Conservation (phyloP, 1,140 invertebrate genomes). For the Plectrocnemia conspersa region DNA sequence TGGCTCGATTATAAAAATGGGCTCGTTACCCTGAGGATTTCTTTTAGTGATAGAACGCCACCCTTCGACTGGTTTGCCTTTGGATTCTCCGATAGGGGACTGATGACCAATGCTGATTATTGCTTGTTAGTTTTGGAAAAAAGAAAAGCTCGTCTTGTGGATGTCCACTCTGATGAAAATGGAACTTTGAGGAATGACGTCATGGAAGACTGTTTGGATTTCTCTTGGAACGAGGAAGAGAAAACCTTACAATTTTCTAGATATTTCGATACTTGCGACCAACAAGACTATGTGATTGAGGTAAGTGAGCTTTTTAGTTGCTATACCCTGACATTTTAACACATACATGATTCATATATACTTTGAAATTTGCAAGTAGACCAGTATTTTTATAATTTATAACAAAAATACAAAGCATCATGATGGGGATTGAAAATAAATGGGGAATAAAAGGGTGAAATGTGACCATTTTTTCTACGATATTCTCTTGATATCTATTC, state of each 20-base stretch:
- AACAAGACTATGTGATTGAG: conserved; percentile 78
- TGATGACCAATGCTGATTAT: conserved; percentile 72
- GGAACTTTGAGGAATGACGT: conserved; percentile 62
- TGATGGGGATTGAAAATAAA: too few species aligned
- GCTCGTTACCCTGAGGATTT: conserved; percentile 10
- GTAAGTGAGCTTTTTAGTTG: conserved; percentile 38
- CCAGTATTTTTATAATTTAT: too few species aligned
- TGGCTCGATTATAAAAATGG: conserved; percentile 13
- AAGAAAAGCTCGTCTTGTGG: conserved; percentile 12
- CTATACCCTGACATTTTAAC: neutral
- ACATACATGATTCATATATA: too few species aligned
- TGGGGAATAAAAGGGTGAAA: too few species aligned
- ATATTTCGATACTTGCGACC: conserved; percentile 89
- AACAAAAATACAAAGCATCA: too few species aligned
- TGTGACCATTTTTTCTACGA: too few species aligned
- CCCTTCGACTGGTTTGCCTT: conserved; percentile 71
- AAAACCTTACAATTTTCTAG: conserved; percentile 71
- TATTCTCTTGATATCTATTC: too few species aligned
- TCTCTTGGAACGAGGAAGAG: conserved; percentile 57
- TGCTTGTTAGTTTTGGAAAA: conserved; percentile 58
- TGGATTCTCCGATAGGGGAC: conserved; percentile 89
- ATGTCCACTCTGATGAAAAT: neutral
- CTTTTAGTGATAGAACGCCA: conserved; percentile 60
- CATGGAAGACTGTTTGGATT: conserved; percentile 76
- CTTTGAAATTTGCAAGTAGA: too few species aligned